Base-by-base conservation (phyloP, 2,797 vertebrate genomes). In the Myotis findleyi region DNA sequence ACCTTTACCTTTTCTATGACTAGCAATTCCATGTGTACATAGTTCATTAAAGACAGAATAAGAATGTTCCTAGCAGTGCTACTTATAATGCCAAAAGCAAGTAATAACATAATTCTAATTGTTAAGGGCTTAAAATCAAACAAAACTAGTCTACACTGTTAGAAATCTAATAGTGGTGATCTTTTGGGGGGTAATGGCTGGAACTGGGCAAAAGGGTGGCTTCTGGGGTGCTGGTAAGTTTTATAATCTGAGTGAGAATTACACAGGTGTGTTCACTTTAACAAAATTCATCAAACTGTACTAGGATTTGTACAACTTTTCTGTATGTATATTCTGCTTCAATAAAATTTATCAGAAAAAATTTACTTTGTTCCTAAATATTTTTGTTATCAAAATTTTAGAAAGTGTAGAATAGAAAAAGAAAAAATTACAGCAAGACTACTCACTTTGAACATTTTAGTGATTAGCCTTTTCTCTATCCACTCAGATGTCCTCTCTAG, bases 371-470 rank as follows among this genome's bases (percentile, higher is more conserved):
- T 82, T 41, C 10, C 64, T 83, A 36, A 55, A 57, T 53, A 76
- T 81, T 93, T 95, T 94, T 47, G 47, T 41, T 53, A 79, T 81
- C 38, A 76, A 80, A 87, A 88, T 49, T 57, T 80, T 87, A 64
- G 51, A 53, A 90, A 79, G 79, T 38, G 57, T 0, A 49, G 49
- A 82, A 33, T 59, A 27, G 25, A 62, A 93, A 73, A 75, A 62
- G 91, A 73, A 75, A 62, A 59, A 33, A 51, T 33, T 71, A 20
- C 20, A 55, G 13, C 1, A 9, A 69, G 53, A 47, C 23, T 20
- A 71, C 30, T 23, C 47, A 75, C 51, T 72, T 51, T 12, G 55
- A 93, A 53, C 12, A 41, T 88, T 80, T 89, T 68, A 36, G 72
- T 57, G 55, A 79, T 80, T 57, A 23, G 14, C 27, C 49, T 93